These are phyloP conservation scores for Caloenas nicobarica DNA, from an alignment of 2,113 vertebrate genomes.

Conservation along the genomic window DNA sequence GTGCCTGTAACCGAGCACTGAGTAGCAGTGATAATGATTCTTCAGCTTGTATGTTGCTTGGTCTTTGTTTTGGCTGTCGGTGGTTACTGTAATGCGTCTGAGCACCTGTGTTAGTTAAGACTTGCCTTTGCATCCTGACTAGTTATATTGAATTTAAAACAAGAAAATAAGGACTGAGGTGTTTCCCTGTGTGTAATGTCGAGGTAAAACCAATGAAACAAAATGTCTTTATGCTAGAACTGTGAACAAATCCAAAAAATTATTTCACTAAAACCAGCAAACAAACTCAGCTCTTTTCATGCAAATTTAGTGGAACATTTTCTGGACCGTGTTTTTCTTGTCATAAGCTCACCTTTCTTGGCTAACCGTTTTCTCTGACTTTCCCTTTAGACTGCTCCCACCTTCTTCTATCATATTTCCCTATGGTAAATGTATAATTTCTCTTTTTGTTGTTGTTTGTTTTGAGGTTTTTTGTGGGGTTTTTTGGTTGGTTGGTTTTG, in stretches of 20 bases:
- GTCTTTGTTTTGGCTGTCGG: neutral
- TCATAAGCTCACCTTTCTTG: neutral
- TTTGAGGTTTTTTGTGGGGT: neutral
- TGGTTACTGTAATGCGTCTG: neutral
- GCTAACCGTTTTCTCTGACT: neutral
- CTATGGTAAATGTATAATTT: neutral
- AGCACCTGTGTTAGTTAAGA: neutral
- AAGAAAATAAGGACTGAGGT: neutral
- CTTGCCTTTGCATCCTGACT: neutral
- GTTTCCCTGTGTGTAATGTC: neutral
- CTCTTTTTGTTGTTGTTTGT: neutral
- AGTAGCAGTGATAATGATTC: neutral
- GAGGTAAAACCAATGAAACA: neutral
- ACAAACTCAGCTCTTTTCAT: neutral
- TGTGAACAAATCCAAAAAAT: neutral
- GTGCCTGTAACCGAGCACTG: neutral
- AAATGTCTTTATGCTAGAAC: neutral
- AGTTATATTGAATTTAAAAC: neutral
- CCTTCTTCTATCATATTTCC: neutral
- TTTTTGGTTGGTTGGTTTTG: no score
- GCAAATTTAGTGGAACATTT: neutral
- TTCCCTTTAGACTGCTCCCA: neutral
- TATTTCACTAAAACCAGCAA: neutral
- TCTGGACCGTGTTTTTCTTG: neutral
- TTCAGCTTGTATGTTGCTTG: neutral